Conservation (phyloP, 2,797 vertebrate species). For the Acanthis flammea region DNA sequence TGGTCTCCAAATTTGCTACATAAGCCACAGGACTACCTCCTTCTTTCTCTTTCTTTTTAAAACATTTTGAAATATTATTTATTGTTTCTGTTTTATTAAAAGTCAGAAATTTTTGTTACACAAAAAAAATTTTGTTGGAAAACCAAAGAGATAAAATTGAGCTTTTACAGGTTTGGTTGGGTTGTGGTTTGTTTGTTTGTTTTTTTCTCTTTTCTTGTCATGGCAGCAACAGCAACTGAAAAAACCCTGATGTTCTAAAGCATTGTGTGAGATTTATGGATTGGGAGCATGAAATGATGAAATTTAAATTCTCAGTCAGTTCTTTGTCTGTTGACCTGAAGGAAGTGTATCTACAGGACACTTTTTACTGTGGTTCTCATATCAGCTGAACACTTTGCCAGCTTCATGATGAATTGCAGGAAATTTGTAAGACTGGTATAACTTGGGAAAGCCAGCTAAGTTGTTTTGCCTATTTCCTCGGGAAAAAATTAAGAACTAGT, state of each 20-base stretch:
- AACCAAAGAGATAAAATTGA: not conserved
- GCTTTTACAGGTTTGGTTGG: not conserved
- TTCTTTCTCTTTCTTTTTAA: not conserved
- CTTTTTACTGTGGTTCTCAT: not conserved
- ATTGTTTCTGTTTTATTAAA: not conserved
- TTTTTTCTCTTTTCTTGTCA: not conserved
- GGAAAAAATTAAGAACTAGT: not conserved
- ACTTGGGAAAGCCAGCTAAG: not conserved
- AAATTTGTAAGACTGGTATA: not conserved
- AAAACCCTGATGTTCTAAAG: not conserved
- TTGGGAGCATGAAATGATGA: not conserved
- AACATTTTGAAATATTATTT: not conserved
- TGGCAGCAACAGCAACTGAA: not conserved
- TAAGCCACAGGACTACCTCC: not conserved
- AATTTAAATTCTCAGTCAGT: not conserved
- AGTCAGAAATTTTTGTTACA: not conserved
- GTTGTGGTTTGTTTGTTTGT: fast-evolving
- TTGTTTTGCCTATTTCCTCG: not conserved
- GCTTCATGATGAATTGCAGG: not conserved
- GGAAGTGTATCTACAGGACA: not conserved
- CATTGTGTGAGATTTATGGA: not conserved
- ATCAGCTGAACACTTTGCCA: not conserved
- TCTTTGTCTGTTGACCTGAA: not conserved
- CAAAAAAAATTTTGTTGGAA: not conserved
- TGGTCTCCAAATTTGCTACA: not conserved